phyloP scores from a whole-genome alignment of 2,113 vertebrate species.

The Probosciger aterrimus region DNA sequence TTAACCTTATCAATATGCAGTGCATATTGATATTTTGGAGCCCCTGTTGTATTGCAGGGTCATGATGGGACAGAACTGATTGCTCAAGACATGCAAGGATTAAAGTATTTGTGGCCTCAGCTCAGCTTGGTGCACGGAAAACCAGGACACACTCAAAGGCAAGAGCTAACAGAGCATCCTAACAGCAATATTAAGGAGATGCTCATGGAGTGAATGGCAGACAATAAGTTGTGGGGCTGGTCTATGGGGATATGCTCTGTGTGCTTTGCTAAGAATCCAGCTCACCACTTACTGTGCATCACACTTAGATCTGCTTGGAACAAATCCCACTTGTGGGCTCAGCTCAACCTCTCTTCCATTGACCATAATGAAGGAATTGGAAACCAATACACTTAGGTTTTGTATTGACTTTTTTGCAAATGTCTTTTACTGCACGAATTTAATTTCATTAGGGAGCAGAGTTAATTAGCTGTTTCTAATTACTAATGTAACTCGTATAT shows the following conservation, averaged over 20 bases:
- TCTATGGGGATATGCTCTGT: not conserved
- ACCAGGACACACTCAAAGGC: not conserved
- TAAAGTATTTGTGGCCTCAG: not conserved
- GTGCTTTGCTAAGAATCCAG: not conserved
- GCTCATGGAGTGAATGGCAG: not conserved
- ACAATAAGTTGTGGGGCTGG: fast-evolving
- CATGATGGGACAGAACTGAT: not conserved
- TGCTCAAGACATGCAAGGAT: not conserved
- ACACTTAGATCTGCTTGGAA: not conserved
- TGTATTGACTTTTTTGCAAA: not conserved
- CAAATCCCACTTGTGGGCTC: not conserved
- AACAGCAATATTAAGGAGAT: not conserved
- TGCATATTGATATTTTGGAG: not conserved
- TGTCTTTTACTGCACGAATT: not conserved
- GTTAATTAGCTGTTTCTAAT: slow-evolving; percentile 22
- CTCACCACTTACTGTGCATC: not conserved
- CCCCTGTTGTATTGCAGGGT: not conserved
- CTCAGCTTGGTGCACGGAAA: not conserved
- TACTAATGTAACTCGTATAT: not conserved
- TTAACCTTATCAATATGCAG: not conserved
- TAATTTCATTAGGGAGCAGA: slow-evolving; percentile 12
- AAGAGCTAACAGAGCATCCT: not conserved
- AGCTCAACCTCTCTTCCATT: not conserved
- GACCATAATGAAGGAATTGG: not conserved
- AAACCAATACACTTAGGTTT: not conserved